Evolutionary conservation across 2,113 vertebrate genomes (phyloP).

Genomic region (Upupa epops): DNA sequence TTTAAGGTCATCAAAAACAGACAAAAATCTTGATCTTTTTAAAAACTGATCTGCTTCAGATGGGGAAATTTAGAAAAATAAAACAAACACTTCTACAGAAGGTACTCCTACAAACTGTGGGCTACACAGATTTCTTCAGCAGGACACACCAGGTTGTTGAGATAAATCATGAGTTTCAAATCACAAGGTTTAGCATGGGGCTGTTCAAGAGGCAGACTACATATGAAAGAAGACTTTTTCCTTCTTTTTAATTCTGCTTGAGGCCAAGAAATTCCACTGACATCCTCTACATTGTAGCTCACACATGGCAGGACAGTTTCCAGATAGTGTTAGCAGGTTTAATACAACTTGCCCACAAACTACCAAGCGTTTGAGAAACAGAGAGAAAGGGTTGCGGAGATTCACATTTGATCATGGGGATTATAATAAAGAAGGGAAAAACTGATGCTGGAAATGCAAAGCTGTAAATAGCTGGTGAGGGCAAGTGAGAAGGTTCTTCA

Average conservation of each 20-base stretch:
- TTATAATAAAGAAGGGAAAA: neutral
- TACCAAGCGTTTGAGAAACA: neutral
- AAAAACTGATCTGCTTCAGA: neutral
- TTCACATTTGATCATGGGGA: neutral
- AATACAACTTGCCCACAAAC: neutral
- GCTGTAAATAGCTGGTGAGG: neutral
- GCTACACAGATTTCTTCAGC: neutral
- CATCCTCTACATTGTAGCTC: neutral
- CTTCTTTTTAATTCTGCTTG: neutral
- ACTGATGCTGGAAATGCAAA: neutral
- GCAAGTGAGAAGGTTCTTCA: neutral
- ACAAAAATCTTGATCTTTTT: neutral
- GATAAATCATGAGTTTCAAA: neutral
- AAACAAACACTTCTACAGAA: neutral
- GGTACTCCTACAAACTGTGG: rapidly evolving
- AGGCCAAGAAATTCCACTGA: neutral
- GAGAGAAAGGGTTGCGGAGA: neutral
- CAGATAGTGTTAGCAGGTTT: neutral
- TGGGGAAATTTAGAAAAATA: neutral
- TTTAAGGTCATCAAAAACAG: neutral
- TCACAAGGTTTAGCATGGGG: neutral
- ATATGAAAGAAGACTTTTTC: neutral
- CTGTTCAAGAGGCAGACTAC: neutral
- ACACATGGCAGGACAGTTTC: neutral
- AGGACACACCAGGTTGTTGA: neutral